Evolutionary conservation across 2,113 vertebrate species (phyloP).

Genomic region (Oreochromis tanganicae): DNA sequence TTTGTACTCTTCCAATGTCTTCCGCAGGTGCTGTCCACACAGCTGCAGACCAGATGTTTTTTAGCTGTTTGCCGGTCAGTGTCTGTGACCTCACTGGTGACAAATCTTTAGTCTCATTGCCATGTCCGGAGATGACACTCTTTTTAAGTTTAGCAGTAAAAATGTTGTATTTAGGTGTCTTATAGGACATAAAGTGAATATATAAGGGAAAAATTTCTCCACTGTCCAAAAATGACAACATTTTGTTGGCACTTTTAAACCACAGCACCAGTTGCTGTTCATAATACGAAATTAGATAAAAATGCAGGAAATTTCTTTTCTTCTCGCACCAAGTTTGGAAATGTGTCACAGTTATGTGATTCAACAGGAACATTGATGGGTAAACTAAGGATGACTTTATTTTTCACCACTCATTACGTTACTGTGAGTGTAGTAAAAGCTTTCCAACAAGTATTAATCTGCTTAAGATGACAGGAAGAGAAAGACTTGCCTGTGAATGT

Average conservation of each 20-base stretch:
- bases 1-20: background rate
- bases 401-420: background rate
- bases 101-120: background rate
- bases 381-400: background rate
- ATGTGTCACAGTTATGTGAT: background rate
- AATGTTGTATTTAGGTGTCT: background rate
- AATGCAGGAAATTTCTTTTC: background rate
- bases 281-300: background rate
- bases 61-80: background rate
- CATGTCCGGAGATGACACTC: background rate
- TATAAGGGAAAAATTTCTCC: background rate
- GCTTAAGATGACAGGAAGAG: background rate
- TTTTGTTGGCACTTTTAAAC: background rate
- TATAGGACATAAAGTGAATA: background rate
- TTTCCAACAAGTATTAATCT: background rate
- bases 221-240: background rate
- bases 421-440: background rate
- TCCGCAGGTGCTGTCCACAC: conserved; percentile 17
- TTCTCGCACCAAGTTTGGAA: background rate
- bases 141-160: background rate
- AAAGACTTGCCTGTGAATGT: background rate
- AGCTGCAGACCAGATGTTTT: conserved; percentile 48
- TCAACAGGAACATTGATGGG: background rate
- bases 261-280: background rate
- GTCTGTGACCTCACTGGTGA: background rate